Evolutionary conservation across 2,113 vertebrate species (phyloP).

Genomic region (Ia io): DNA sequence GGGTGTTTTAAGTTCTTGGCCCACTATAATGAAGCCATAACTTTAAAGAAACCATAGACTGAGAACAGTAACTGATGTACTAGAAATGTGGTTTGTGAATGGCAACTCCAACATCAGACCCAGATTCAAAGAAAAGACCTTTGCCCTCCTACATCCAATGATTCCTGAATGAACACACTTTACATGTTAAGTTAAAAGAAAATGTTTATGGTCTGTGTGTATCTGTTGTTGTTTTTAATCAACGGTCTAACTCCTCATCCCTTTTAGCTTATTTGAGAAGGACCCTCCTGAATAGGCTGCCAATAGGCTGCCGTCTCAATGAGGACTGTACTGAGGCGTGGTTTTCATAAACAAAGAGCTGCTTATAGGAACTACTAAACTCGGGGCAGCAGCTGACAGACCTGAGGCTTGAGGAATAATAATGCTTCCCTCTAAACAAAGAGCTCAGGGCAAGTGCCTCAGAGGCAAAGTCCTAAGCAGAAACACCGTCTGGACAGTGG

Average conservation of each 20-base stretch:
- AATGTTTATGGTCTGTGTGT: not conserved
- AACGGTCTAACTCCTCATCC: not conserved
- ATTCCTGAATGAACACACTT: not conserved
- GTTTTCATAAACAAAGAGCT: not conserved
- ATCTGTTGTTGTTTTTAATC: not conserved
- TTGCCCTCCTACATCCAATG: not conserved
- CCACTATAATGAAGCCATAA: not conserved
- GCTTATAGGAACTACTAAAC: not conserved
- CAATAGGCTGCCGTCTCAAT: too few species aligned
- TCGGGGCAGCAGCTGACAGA: not conserved
- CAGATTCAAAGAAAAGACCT: not conserved
- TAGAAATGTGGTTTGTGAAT: not conserved
- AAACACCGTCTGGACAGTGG: not conserved
- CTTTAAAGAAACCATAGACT: not conserved
- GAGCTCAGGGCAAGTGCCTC: not conserved
- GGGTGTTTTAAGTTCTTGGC: not conserved
- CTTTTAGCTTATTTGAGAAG: not conserved
- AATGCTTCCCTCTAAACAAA: not conserved
- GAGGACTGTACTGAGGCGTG: not conserved
- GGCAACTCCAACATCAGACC: not conserved
- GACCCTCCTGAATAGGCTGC: not conserved
- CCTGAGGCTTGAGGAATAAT: not conserved
- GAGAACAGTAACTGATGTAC: not conserved
- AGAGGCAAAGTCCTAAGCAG: not conserved
- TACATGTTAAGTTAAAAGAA: not conserved